These are phyloP conservation scores for Tokudaia tokunoshimensis DNA, from an alignment of 2,797 vertebrate species.

Conservation along the genomic window DNA sequence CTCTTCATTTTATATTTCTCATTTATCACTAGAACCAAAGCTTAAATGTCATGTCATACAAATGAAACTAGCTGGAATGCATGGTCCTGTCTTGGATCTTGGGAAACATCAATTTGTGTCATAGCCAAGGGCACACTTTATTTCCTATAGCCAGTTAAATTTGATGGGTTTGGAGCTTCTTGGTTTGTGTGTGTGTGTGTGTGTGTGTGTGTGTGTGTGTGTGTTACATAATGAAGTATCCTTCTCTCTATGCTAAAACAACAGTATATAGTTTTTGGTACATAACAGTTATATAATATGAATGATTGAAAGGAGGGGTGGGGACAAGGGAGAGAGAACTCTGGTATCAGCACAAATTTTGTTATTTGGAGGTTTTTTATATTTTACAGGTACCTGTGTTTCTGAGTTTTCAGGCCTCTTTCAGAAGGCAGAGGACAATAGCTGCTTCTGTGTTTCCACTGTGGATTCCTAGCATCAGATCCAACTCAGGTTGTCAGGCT, in stretches of 20 bases:
- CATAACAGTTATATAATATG: background rate
- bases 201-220: too few relatives aligned
- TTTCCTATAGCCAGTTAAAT: background rate
- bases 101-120: background rate
- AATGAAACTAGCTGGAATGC: background rate
- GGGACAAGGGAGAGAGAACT: background rate
- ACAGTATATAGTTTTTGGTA: background rate
- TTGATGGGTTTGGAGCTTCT: background rate
- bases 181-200: background rate
- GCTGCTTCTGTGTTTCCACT: background rate
- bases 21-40: background rate
- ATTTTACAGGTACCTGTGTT: background rate
- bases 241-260: background rate
- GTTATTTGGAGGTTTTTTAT: background rate
- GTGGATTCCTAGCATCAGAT: background rate
- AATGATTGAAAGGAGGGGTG: background rate
- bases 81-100: background rate
- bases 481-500: background rate
- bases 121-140: background rate
- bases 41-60: background rate
- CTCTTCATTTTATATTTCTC: background rate
- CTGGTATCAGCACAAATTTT: background rate
- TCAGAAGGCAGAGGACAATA: background rate
- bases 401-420: background rate
- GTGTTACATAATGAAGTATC: background rate